Percentiles rank a stretch among this genome's conserved stretches.
phyloP scores from a whole-genome alignment of 1,140 invertebrate genomes.

The Leptopilina boulardi region DNA sequence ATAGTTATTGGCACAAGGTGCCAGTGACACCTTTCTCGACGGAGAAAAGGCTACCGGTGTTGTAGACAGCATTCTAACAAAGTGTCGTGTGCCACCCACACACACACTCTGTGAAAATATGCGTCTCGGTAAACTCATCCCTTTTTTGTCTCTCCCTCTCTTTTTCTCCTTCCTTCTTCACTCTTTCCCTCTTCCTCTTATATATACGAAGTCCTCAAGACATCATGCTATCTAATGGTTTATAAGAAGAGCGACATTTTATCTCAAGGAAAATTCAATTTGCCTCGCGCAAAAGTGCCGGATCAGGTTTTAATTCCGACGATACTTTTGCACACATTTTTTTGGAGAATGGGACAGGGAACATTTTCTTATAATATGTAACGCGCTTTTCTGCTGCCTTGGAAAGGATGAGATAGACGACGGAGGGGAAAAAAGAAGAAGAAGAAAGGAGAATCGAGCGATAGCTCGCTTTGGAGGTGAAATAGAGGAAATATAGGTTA shows the following conservation, averaged over 20 bases:
- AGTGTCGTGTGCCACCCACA: constrained; percentile 37
- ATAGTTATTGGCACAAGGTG: constrained; percentile 15
- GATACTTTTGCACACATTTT: no score
- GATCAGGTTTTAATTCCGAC: constrained; percentile 50
- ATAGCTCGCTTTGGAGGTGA: constrained; percentile 18
- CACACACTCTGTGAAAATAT: constrained; percentile 14
- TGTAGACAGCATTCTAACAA: constrained; percentile 33
- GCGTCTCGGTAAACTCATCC: constrained; percentile 5
- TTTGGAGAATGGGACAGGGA: not conserved
- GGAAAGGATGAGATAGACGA: not conserved
- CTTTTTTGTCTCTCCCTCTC: no score
- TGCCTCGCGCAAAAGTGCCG: constrained; percentile 49
- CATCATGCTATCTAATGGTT: constrained; percentile 37
- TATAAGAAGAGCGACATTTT: constrained; percentile 46
- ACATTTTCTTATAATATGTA: constrained; percentile 39
- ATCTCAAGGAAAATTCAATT: constrained; percentile 49
- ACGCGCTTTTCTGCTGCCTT: not conserved
- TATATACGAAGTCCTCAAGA: not conserved
- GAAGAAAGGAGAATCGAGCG: constrained; percentile 16
- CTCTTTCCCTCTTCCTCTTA: not conserved
- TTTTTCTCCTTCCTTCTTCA: no score
- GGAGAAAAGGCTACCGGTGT: constrained; percentile 21
- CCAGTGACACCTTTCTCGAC: constrained; percentile 38
- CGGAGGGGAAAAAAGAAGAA: constrained; percentile 1
- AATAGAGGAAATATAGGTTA: constrained; percentile 58